Evolutionary conservation across 1,140 invertebrate genomes (phyloP), one percentile per base, ranked within the genome.

Genomic region (Apis florea): DNA sequence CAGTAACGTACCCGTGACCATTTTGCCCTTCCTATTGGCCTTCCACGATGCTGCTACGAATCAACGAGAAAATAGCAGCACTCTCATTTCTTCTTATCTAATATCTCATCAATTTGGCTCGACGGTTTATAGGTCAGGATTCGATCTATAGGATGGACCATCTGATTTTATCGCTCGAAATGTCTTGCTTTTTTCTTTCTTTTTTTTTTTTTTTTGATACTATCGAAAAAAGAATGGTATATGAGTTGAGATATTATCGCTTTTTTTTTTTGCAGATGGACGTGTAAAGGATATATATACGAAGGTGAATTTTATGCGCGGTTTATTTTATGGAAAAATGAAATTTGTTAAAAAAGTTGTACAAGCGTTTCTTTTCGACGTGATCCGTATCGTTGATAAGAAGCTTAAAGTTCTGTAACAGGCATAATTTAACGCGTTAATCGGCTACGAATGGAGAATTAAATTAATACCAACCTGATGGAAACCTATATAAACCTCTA

Each of bases 1-100:
- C 74, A 83, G 79, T 80, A 75, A 78, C 68, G 86, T 82, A 83
- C 61, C 56, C 73, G 40, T 51, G 75, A 26, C 51, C 26, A 6
- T 67, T 74, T 64, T 67, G 26, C 74, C 77, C 68, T 71, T 54
- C n/a, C 54, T 47, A 58, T 51, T 51, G 47, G 8, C 31, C 56
- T 40, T 51, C 13, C 31, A 31, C 19, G 40, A 58, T 21, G 24
- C 21, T 9, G 21, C 21, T 8, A 5, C 17, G 10, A 6, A 40
- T 58, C 4, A 19, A 21, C 12, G 31, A 59, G 31, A 24, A n/a
- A 73, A 53, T 56, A 54, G 26, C 69, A 71, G 26, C 56, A 56
- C 40, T 72, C 15, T 70, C 10, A 13, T 53, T 31, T 31, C n/a
- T 40, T 49, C 1, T 21, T n/a, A 40, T 47, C 40, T 47, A 8